Conservation (phyloP, 2,888 invertebrate species). For the Limnephilus auricula region DNA sequence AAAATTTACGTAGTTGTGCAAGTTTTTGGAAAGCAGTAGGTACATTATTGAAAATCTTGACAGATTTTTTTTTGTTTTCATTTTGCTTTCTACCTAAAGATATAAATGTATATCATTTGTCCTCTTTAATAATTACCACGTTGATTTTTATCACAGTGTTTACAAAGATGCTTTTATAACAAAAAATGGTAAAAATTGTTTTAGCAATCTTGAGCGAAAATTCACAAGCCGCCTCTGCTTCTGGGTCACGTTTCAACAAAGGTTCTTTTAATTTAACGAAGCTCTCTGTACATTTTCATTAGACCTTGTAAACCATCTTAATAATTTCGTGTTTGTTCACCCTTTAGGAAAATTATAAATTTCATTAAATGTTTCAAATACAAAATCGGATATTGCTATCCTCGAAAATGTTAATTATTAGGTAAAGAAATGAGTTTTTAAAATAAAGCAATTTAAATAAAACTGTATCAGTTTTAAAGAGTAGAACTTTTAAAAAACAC, state of each 20-base stretch:
- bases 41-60: no score
- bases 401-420: neutral
- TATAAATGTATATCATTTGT: no score
- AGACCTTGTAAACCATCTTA: neutral
- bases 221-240: neutral
- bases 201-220: neutral
- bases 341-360: neutral
- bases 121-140: no score
- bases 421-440: neutral
- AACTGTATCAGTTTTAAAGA: neutral
- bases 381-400: neutral
- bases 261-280: neutral
- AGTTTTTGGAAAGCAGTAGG: no score
- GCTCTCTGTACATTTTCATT: slow-evolving; percentile 8
- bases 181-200: neutral
- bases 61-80: no score
- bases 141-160: no score
- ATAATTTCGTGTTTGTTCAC: neutral
- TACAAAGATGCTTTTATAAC: neutral
- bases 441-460: neutral
- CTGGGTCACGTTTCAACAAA: neutral
- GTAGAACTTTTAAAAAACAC: neutral
- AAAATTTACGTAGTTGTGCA: no score
- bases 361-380: neutral
- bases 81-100: no score